Base-by-base conservation (phyloP, 2,113 vertebrate species). In the Rousettus leschenaultii region DNA sequence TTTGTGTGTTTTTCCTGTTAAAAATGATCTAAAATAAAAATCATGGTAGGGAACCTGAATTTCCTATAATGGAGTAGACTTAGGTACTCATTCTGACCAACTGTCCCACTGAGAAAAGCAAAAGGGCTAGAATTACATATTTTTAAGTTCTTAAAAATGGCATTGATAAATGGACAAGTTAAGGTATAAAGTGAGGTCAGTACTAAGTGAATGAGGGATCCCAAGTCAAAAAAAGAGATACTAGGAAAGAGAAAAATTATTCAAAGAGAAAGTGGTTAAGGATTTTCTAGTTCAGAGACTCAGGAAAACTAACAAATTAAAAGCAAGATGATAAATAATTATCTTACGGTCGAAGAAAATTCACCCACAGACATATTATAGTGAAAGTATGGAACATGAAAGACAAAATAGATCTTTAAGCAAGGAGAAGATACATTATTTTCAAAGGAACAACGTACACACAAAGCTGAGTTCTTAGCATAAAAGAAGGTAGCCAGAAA, bases 1-100 rank as follows among this genome's bases (percentile, higher is more conserved):
- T 94, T 88, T 95, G 35, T 85, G 19, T 96, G 48, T 51, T 96
- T 75, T 73, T 95, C 16, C 63, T 95, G 38, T 87, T 96, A 86
- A 83, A 84, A 92, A 85, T 74, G 16, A 70, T 73, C 43, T 89
- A 82, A 83, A 55, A 35, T 94, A 70, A 90, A 93, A 95, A 70
- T 70, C 28, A 43, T 24, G n/a, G 74, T 16, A 59, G 40, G 43
- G 12, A 57, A 63, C 19, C 26, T 61, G 21, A 33, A 68, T 86
- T 83, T 93, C 19, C 15, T 80, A 1, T 80, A 40, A 45, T 66
- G 13, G 16, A 74, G 10, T 79, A 19, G 43, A 88, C 24, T 71
- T 71, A 22, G 43, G 35, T 86, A 45, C 78, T 86, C 24, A n/a
- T 78, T 86, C 51, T 48, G 35, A 96, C 1, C 28, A 75, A 16